Percentiles rank a stretch among this genome's conserved stretches.
Evolutionary conservation across 2,113 vertebrate genomes (phyloP).

Genomic region (Pluvialis apricaria): DNA sequence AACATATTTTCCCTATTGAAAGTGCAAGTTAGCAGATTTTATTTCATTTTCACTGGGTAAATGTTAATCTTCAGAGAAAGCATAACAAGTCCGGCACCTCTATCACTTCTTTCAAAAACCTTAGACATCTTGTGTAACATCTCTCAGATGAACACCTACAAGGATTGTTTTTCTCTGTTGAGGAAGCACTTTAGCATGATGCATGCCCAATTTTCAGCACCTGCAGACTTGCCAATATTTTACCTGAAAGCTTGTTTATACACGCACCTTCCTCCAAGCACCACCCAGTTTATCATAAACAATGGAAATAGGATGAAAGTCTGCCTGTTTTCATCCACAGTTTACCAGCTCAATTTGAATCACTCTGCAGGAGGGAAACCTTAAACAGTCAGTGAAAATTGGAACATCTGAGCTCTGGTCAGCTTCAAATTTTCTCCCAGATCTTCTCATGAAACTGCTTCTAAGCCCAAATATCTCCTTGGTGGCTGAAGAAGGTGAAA

Average conservation of each 20-base stretch:
- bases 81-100: not conserved
- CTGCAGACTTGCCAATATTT: conserved; percentile 12
- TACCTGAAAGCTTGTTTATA: conserved; percentile 36
- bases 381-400: not conserved
- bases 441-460: conserved; percentile 12
- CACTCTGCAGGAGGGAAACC: not conserved
- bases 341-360: conserved; percentile 11
- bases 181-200: conserved; percentile 8
- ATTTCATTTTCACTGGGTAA: not conserved
- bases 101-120: not conserved
- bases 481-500: not conserved
- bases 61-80: not conserved
- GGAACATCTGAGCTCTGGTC: not conserved
- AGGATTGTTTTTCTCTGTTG: not conserved
- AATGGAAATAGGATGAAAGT: conserved; percentile 1
- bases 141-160: not conserved
- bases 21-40: not conserved
- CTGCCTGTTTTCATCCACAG: not conserved
- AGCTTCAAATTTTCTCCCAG: not conserved
- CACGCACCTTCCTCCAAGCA: conserved; percentile 12
- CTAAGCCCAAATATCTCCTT: not conserved
- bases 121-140: not conserved
- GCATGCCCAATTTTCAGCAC: not conserved
- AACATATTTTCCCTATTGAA: not conserved
- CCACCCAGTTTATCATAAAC: not conserved